Conservation (phyloP, 1,140 invertebrate genomes). For the Rhopalosiphum maidis region DNA sequence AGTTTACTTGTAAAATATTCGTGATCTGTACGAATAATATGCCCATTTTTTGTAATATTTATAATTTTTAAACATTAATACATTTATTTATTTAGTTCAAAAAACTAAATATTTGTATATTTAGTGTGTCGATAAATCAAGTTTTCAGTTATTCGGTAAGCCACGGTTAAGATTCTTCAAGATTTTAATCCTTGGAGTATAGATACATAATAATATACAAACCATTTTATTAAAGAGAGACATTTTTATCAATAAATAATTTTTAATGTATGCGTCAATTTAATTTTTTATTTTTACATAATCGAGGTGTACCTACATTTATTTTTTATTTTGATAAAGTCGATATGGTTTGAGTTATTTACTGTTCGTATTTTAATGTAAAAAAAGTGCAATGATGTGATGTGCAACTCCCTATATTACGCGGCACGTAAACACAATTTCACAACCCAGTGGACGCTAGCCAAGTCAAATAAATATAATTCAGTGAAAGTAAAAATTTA, state of each 20-base stretch:
- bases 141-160: too few species aligned
- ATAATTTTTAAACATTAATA: too few species aligned
- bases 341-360: conserved; percentile 20
- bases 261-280: not conserved
- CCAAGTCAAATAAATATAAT: conserved; percentile 54
- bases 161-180: too few species aligned
- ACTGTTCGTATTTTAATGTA: not conserved
- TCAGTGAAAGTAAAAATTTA: conserved; percentile 57
- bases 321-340: not conserved
- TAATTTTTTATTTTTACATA: not conserved
- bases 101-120: too few species aligned
- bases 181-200: too few species aligned
- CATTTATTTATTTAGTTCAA: too few species aligned
- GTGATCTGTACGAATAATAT: too few species aligned
- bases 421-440: conserved; percentile 54
- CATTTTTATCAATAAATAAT: not conserved
- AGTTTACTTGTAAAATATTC: too few species aligned
- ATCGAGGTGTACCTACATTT: not conserved
- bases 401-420: conserved; percentile 43
- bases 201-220: too few species aligned
- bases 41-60: too few species aligned
- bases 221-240: too few species aligned
- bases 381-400: conserved; percentile 7
- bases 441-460: conserved; percentile 53
- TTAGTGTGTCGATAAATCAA: too few species aligned